phyloP scores from a whole-genome alignment of 2,113 vertebrate species.

The Lathamus discolor region DNA sequence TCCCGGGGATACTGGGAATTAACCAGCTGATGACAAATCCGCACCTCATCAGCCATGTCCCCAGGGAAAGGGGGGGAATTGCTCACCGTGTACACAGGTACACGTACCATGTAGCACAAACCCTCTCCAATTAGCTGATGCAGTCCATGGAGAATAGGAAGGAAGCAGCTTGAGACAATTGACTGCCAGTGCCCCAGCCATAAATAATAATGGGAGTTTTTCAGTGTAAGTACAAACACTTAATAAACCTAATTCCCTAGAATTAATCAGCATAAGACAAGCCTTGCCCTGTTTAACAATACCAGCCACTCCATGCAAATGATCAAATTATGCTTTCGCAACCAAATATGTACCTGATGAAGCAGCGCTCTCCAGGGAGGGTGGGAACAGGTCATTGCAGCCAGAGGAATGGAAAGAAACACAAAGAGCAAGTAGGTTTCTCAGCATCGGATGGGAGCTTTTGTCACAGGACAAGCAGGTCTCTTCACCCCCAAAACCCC shows the following conservation, averaged over 20 bases:
- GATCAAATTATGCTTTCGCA: neutral
- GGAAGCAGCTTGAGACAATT: neutral
- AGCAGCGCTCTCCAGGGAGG: fast-evolving
- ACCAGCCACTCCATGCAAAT: neutral
- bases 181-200: neutral
- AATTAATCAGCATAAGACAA: neutral
- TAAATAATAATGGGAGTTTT: neutral
- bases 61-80: neutral
- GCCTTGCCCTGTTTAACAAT: neutral
- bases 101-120: neutral
- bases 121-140: neutral
- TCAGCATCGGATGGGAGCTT: neutral
- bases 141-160: fast-evolving
- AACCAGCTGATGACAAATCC: neutral
- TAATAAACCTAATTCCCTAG: neutral
- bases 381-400: neutral
- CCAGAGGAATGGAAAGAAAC: neutral
- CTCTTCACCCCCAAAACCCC: neutral
- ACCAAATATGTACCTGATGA: neutral
- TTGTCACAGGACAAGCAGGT: neutral
- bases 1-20: neutral
- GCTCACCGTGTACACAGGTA: neutral
- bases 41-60: neutral
- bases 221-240: fast-evolving
- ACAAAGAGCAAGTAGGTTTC: fast-evolving